phyloP scores from a whole-genome alignment of 2,797 vertebrate species.

The Heliangelus exortis region DNA sequence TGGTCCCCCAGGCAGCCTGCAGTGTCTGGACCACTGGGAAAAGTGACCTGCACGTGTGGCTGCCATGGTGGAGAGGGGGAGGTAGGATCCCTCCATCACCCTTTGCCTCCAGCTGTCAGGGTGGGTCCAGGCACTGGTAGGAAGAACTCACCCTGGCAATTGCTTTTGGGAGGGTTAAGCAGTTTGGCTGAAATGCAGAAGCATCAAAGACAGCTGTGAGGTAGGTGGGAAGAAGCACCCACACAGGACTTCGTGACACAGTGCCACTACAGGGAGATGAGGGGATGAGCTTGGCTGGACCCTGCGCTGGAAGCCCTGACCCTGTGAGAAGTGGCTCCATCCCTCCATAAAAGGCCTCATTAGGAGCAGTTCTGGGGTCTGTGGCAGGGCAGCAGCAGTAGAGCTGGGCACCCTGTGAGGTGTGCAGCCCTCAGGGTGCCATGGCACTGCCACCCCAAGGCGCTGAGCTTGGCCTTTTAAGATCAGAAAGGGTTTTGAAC shows the following conservation, averaged over 20 bases:
- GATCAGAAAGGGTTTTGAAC: slow-evolving; percentile 63
- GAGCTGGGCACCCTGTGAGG: accelerated
- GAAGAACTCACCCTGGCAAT: background rate
- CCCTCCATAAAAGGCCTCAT: background rate
- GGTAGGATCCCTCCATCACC: accelerated
- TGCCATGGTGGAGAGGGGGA: background rate
- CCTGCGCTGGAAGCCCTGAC: background rate
- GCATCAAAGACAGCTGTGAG: background rate
- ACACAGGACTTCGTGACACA: background rate
- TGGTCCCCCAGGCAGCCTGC: background rate
- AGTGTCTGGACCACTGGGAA: background rate
- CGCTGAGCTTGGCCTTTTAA: slow-evolving; percentile 11
- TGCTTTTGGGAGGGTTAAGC: background rate
- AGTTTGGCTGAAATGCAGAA: background rate
- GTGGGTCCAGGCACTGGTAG: background rate
- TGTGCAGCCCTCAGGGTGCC: background rate
- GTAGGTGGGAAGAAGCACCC: background rate
- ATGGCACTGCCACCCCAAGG: background rate
- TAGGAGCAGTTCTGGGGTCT: background rate
- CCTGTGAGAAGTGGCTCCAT: accelerated
- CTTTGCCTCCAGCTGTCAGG: background rate
- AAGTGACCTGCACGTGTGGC: background rate
- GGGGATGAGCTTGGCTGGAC: background rate
- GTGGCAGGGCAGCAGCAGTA: accelerated
- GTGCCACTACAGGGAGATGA: background rate